Base-by-base conservation (phyloP, 2,113 vertebrate species). In the Camelus bactrianus region DNA sequence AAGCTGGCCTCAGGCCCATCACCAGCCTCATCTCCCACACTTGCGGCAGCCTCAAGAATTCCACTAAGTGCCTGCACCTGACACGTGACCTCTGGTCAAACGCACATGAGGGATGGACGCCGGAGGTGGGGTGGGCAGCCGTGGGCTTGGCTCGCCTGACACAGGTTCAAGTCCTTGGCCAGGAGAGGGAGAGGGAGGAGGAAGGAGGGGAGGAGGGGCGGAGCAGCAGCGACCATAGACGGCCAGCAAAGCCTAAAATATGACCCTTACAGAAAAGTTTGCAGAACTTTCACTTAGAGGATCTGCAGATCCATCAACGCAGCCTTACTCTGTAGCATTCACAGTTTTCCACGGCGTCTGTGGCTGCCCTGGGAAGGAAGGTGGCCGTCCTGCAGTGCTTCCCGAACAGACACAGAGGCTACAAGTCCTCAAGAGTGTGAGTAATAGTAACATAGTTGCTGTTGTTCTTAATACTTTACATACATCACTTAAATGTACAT, bases 351-450 rank as follows among this genome's bases (percentile, higher is more conserved):
- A 42, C 3, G 2, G 38, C 24, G 4, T 15, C 46, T 12, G 5
- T 7, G 19, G 22, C 54, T 3, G 17, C 1, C 0, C 10, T 20
- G 54, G n/a, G 64, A 13, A 32, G 26, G 8, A 64, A 9, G 4
- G 28, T 8, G 14, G 56, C 5, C 6, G 2, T 16, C 15, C 30
- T 4, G 5, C 4, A 8, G 16, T 0, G 14, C 20, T 19, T 30
- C 12, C 62, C 26, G 1, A 0, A 16, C 13, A 35, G 81, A 6
- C 1, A 0, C 24, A 4, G 5, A 3, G 7, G 0, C 6, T 8
- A 11, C 15, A 46, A 2, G 7, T 32, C 22, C 52, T 60, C n/a
- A 2, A 38, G 16, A 38, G 22, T 6, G 2, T 17, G 12, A 11
- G 13, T 5, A 28, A 5, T 3, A 35, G 72, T 16, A 35, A 42